A percentile compares a stretch with the other conserved stretches of the same genome.
phyloP scores from a whole-genome alignment of 1,140 invertebrate species.

The Gonatopus flavifemur region DNA sequence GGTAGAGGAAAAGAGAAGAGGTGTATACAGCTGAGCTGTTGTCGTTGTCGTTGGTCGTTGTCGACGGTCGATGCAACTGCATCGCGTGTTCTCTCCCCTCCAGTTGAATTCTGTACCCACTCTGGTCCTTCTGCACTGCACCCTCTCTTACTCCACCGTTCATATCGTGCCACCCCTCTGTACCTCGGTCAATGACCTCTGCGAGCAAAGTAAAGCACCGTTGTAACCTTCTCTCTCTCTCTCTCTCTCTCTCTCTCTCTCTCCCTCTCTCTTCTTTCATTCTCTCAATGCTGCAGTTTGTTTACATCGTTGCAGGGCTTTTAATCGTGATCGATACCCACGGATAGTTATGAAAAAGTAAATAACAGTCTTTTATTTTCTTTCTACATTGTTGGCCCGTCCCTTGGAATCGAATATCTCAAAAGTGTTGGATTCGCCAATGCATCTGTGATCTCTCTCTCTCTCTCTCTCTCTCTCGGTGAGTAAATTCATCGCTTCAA shows the following conservation, averaged over 20 bases:
- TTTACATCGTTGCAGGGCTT: constrained; percentile 50
- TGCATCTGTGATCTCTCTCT: too few relatives aligned
- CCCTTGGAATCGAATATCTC: too few relatives aligned
- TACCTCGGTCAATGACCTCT: constrained; percentile 47
- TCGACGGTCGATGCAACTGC: constrained; percentile 52
- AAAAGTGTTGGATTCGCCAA: too few relatives aligned
- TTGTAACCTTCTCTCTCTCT: constrained; percentile 11
- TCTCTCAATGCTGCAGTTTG: constrained; percentile 39
- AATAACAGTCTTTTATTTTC: too few relatives aligned
- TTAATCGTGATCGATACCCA: constrained; percentile 47
- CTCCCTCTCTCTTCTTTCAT: background rate
- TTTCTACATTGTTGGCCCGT: too few relatives aligned
- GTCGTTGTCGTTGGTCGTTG: too few relatives aligned
- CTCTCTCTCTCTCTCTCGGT: too few relatives aligned
- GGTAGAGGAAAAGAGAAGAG: constrained; percentile 19
- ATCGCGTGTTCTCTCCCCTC: constrained; percentile 19
- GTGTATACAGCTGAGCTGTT: constrained; percentile 50
- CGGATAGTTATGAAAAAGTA: too few relatives aligned
- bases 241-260: constrained; percentile 4
- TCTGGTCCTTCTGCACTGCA: constrained; percentile 16
- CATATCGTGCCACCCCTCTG: constrained; percentile 21
- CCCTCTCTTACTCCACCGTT: constrained; percentile 17
- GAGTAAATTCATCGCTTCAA: too few relatives aligned
- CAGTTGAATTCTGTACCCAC: background rate
- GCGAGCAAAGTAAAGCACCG: constrained; percentile 41